Evolutionary conservation across 2,888 invertebrate species (phyloP), one percentile per base, ranked within the genome.

Genomic region (Erebia palarica): DNA sequence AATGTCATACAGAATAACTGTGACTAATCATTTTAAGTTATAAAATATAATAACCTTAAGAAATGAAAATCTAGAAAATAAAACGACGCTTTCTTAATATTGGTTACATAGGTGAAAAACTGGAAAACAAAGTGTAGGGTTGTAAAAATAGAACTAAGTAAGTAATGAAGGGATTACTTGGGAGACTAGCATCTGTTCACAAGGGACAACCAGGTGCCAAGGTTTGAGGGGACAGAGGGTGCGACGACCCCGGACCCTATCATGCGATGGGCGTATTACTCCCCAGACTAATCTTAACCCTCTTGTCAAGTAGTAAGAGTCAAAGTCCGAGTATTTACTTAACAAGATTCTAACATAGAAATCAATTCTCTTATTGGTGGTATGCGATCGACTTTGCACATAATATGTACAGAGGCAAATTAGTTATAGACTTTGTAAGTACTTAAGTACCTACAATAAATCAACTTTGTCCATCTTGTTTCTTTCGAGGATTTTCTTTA

Each of bases 151-250:
- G 73, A 71, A 68, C 60, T 69, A 71, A 74, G 73, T 69, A 71
- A 74, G 73, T 68, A 72, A 72, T 72, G 67, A 64, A 76, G 77
- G 75, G 84, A 83, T 84, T 85, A 81, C 80, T 86, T 81, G 79
- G 77, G 80, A 81, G 79, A 82, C 79, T 77, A 77, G 80, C 86
- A 92, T 92, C 89, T 92, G 91, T 89, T 90, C 78, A 84, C 81
- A 79, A 86, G 86, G 87, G 86, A 85, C 84, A 83, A 85, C 92
- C 92, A 92, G 92, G 92, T 92, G 91, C 83, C 83, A 85, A 86
- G 85, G 82, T 84, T 83, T 81, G 82, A 84, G 86, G 86, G 87
- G 85, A 81, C 80, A 81, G 80, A 89, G 90, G 91, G 90, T 88
- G 89, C 91, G 88, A 85, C 90, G 91, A 92, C 92, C 92, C 84